Conservation (phyloP, 2,888 invertebrate species). For the Caenorhabditis sp. region DNA sequence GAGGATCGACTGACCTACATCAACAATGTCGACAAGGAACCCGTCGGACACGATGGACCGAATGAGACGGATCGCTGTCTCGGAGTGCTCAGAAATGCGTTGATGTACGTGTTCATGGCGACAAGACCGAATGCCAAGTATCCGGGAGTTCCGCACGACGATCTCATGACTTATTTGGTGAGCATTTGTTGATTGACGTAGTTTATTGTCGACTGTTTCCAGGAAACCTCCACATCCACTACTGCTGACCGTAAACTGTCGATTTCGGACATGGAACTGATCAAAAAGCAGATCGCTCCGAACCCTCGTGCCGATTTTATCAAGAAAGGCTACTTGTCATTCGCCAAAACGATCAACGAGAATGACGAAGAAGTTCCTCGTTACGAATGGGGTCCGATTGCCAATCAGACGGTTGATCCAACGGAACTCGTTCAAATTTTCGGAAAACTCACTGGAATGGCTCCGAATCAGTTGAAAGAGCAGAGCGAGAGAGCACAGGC, state of each 20-base stretch:
- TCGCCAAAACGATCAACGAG: constrained; percentile 37
- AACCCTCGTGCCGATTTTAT: constrained; percentile 44
- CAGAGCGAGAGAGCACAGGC: constrained; percentile 28
- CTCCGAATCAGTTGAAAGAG: constrained; percentile 18
- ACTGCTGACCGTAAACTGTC: constrained; percentile 26
- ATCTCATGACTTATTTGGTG: constrained; percentile 49
- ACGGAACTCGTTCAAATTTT: constrained; percentile 25
- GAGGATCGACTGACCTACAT: constrained; percentile 47
- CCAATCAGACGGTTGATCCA: constrained; percentile 40
- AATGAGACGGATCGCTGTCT: constrained; percentile 31
- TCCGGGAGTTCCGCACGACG: constrained; percentile 42
- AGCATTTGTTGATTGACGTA: no score
- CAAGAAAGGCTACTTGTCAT: constrained; percentile 35
- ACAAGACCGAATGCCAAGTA: constrained; percentile 32
- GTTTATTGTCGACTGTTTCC: no score
- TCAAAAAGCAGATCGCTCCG: constrained; percentile 40
- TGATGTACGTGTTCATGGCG: constrained; percentile 59
- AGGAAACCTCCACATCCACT: constrained; percentile 36
- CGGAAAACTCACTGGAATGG: constrained; percentile 37
- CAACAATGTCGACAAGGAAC: not conserved
- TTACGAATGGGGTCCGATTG: constrained; percentile 56
- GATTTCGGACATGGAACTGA: not conserved
- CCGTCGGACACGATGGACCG: not conserved
- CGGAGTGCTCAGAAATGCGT: constrained; percentile 33
- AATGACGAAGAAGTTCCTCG: constrained; percentile 56